These are phyloP conservation scores for Gadopsis marmoratus DNA, from an alignment of 2,797 vertebrate species.

Conservation along the genomic window DNA sequence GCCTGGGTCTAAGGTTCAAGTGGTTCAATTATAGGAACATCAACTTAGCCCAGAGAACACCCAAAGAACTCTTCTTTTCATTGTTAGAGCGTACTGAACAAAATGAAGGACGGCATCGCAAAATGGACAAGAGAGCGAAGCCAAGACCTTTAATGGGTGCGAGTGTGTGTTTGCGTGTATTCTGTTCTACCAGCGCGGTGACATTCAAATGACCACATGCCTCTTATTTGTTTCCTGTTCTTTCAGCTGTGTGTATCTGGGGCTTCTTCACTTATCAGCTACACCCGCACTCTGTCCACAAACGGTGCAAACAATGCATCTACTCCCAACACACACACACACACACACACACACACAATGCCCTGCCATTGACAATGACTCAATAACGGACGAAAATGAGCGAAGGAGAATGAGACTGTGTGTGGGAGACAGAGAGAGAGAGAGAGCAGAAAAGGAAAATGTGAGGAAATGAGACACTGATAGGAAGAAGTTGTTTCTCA, in stretches of 20 bases:
- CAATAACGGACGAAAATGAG: slow-evolving; percentile 34
- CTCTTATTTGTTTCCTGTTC: not conserved
- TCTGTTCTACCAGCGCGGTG: not conserved
- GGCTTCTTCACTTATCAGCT: slow-evolving; percentile 30
- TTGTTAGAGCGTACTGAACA: slow-evolving; percentile 16
- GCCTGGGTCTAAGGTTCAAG: slow-evolving; percentile 11
- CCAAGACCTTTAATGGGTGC: slow-evolving; percentile 4
- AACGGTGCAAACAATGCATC: slow-evolving; percentile 28
- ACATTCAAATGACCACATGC: slow-evolving; percentile 1
- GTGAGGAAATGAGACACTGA: slow-evolving; percentile 20
- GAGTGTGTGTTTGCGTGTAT: slow-evolving; percentile 7
- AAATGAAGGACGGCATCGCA: slow-evolving; percentile 6
- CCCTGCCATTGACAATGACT: slow-evolving; percentile 25
- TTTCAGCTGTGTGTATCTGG: slow-evolving; percentile 20
- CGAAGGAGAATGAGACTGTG: slow-evolving; percentile 16
- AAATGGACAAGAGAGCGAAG: slow-evolving; percentile 24
- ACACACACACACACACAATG: not conserved
- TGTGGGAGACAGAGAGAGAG: slow-evolving; percentile 5
- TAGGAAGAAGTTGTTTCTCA: slow-evolving; percentile 10
- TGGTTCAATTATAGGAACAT: slow-evolving; percentile 26
- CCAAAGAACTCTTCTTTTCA: slow-evolving; percentile 14
- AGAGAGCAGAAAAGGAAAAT: slow-evolving; percentile 16
- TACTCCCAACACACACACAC: slow-evolving; percentile 3
- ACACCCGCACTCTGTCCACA: slow-evolving; percentile 20
- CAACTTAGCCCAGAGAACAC: slow-evolving; percentile 15